These are phyloP conservation scores for Drosophila robusta DNA, from an alignment of 2,888 invertebrate species.

Conservation along the genomic window DNA sequence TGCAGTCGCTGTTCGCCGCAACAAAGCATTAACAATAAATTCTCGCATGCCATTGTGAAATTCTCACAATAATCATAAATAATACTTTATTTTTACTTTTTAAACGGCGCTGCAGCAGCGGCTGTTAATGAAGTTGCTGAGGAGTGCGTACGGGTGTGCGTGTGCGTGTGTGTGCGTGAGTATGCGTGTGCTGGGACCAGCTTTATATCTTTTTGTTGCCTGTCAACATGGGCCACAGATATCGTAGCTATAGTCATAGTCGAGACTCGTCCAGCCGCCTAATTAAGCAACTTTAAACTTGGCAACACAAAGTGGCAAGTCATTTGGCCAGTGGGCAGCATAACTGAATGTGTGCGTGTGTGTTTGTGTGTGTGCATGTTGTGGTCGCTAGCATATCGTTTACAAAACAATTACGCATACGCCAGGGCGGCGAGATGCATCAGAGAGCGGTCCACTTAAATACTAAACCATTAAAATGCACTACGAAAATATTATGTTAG, in stretches of 20 bases:
- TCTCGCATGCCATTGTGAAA: constrained; percentile 83
- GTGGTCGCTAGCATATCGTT: constrained; percentile 55
- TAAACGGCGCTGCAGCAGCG: constrained; percentile 62
- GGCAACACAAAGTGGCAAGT: constrained; percentile 72
- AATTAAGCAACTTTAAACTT: constrained; percentile 70
- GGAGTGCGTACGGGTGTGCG: constrained; percentile 15
- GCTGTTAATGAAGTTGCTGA: constrained; percentile 73
- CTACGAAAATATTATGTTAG: constrained; percentile 77
- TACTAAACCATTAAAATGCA: constrained; percentile 73
- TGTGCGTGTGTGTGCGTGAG: not conserved
- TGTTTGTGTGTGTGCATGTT: constrained; percentile 20
- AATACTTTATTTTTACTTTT: constrained; percentile 80
- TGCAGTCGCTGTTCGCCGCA: constrained; percentile 37
- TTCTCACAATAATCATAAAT: constrained; percentile 83
- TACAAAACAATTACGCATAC: constrained; percentile 72
- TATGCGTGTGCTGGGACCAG: constrained; percentile 17
- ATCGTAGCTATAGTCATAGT: constrained; percentile 37
- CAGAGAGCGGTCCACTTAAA: constrained; percentile 43
- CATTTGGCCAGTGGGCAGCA: constrained; percentile 65
- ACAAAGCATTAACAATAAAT: constrained; percentile 79
- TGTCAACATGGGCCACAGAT: constrained; percentile 69
- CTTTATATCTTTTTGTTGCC: constrained; percentile 46
- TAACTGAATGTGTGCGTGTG: constrained; percentile 9
- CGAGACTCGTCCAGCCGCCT: constrained; percentile 45
- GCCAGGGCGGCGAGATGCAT: constrained; percentile 56